Evolutionary conservation across 2,888 invertebrate genomes (phyloP), one percentile per base, ranked within the genome.

Genomic region (Onchidella celtica): DNA sequence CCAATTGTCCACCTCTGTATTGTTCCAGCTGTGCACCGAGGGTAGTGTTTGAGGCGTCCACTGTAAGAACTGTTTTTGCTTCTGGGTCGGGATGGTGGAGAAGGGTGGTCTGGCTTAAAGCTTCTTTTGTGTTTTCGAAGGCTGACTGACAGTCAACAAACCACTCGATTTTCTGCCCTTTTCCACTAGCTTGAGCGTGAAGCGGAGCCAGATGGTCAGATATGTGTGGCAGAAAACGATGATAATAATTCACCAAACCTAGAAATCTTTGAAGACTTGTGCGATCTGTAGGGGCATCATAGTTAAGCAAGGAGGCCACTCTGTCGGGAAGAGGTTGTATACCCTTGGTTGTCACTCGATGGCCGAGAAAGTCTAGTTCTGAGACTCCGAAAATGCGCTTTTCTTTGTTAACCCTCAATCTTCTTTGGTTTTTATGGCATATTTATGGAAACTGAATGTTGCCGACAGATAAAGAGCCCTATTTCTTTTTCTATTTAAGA

Each of bases 191-290:
- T 63, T 79, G 79, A 47, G 72, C 65, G 63, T 72, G 79, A n/a
- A 73, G 66, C 27, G 79, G 72, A 3, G 79, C 72, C 2, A 79
- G 40, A 34, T 14, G 38, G 17, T 17, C 61, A 32, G 72, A 70
- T 9, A 79, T 36, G 24, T 57, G 17, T 27, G 74, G 81, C 17
- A 81, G 38, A 40, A 81, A 81, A 21, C 69, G 68, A 61, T 81
- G 81, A 36, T 81, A 81, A 29, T 81, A 81, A 24, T 75, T 75
- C 11, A 81, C 59, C 81, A 81, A 75, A 3, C 80, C 81, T 17
- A 75, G 63, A 24, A 81, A 81, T 3, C 70, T 2, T 32, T 76
- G 79, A 29, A 79, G 73, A 47, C 73, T 34, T 6, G 66, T 72
- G 21, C 66, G 55, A 24, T 79, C 65, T 4, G 40, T 32, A 6